phyloP scores from a whole-genome alignment of 2,888 invertebrate genomes.

The Myopa testacea region DNA sequence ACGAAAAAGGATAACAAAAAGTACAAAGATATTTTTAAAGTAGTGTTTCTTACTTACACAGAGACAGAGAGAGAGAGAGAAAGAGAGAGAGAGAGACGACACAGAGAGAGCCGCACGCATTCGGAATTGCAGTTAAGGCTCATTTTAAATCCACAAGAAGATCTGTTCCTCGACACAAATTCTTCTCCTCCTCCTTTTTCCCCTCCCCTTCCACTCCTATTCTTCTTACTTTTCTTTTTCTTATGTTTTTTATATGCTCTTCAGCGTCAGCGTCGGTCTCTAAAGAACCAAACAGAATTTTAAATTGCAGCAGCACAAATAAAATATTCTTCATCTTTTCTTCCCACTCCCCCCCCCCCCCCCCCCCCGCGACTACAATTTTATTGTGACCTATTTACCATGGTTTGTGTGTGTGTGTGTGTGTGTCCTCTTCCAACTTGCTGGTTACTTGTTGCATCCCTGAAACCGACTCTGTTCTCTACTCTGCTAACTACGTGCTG shows the following conservation, averaged over 20 bases:
- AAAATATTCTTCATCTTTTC: slow-evolving; percentile 10
- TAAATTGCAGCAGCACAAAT: slow-evolving; percentile 14
- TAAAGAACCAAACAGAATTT: slow-evolving; percentile 21
- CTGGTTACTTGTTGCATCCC: slow-evolving; percentile 19
- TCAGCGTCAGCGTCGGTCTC: background rate
- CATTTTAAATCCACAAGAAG: background rate
- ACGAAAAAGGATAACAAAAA: background rate
- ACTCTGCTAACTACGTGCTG: slow-evolving; percentile 34
- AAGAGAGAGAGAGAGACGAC: too few species aligned
- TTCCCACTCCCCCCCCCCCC: background rate
- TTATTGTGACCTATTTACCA: background rate
- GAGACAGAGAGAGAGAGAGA: too few species aligned
- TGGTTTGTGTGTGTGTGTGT: background rate
- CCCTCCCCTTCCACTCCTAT: background rate
- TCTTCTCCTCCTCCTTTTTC: background rate
- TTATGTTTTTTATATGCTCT: background rate
- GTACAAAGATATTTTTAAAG: background rate
- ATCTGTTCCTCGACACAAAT: too few species aligned
- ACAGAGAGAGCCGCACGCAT: background rate
- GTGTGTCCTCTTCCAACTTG: slow-evolving; percentile 27
- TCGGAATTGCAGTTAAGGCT: background rate
- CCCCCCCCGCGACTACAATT: background rate
- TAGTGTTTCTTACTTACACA: background rate
- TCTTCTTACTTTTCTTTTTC: background rate
- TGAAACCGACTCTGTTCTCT: slow-evolving; percentile 6